Evolutionary conservation across 2,797 vertebrate genomes (phyloP).

Genomic region (Tokudaia tokunoshimensis): DNA sequence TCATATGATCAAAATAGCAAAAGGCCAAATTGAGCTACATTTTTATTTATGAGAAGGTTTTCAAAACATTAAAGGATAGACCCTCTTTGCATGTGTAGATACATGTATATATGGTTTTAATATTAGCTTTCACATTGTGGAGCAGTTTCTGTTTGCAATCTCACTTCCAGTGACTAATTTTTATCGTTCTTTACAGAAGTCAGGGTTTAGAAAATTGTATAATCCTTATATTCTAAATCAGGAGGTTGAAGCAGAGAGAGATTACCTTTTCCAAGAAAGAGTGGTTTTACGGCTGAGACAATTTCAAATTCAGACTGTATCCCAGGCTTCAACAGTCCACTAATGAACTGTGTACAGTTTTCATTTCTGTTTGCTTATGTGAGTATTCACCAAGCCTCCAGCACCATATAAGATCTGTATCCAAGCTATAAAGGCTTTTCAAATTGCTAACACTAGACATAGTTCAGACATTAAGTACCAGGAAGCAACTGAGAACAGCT

Average conservation of each 20-base stretch:
- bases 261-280: slow-evolving; percentile 74
- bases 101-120: not conserved
- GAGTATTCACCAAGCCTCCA: slow-evolving; percentile 65
- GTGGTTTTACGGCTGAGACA: slow-evolving; percentile 52
- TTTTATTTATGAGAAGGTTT: slow-evolving; percentile 45
- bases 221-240: slow-evolving; percentile 71
- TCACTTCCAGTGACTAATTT: slow-evolving; percentile 56
- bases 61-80: not conserved
- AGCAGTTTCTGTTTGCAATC: slow-evolving; percentile 55
- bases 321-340: slow-evolving; percentile 67
- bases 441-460: slow-evolving; percentile 78
- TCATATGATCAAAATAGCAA: not conserved
- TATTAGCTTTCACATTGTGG: slow-evolving; percentile 27
- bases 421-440: slow-evolving; percentile 76
- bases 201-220: slow-evolving; percentile 60
- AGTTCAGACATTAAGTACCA: slow-evolving; percentile 81
- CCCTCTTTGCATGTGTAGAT: not conserved
- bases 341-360: slow-evolving; percentile 77
- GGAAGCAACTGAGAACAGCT: slow-evolving; percentile 80
- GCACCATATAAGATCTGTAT: slow-evolving; percentile 74
- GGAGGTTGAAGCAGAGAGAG: slow-evolving; percentile 65
- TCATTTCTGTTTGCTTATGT: slow-evolving; percentile 74
- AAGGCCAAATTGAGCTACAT: slow-evolving; percentile 10
- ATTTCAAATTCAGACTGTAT: slow-evolving; percentile 70
- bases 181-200: slow-evolving; percentile 56